Evolutionary conservation across 2,113 vertebrate species (phyloP).

Genomic region (Perca flavescens): DNA sequence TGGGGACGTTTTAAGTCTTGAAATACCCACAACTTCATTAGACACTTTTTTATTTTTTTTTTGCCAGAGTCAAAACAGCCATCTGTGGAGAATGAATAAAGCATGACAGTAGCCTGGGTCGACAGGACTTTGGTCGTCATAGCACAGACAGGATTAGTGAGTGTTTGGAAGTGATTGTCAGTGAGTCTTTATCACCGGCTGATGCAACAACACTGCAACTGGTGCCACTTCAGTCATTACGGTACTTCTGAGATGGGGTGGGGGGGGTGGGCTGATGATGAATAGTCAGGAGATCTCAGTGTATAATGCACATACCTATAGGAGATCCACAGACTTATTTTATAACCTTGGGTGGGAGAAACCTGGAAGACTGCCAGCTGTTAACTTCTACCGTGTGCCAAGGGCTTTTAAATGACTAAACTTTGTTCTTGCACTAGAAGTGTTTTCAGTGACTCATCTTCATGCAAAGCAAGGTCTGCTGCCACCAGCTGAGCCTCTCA

Average conservation of each 20-base stretch:
- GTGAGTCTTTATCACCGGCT: slow-evolving; percentile 53
- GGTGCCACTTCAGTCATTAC: slow-evolving; percentile 51
- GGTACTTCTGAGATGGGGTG: slow-evolving; percentile 7
- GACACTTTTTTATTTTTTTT: slow-evolving; percentile 49
- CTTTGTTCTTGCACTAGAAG: slow-evolving; percentile 35
- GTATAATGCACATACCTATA: slow-evolving; percentile 19
- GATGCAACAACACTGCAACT: slow-evolving; percentile 76
- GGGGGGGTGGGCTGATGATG: slow-evolving; percentile 10
- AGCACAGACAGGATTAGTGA: slow-evolving; percentile 44
- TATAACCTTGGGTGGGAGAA: slow-evolving; percentile 3
- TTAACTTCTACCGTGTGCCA: slow-evolving; percentile 10
- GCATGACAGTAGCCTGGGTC: slow-evolving; percentile 27
- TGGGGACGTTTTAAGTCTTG: slow-evolving; percentile 62
- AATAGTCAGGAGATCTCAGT: slow-evolving; percentile 18
- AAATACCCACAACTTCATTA: slow-evolving; percentile 69
- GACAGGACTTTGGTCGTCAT: slow-evolving; percentile 51
- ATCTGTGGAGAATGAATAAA: slow-evolving; percentile 52
- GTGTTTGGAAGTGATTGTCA: slow-evolving; percentile 55
- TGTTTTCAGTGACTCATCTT: slow-evolving; percentile 47
- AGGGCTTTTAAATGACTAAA: slow-evolving; percentile 25
- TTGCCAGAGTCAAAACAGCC: slow-evolving; percentile 30
- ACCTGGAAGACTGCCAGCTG: slow-evolving; percentile 19
- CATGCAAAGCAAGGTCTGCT: slow-evolving; percentile 1
- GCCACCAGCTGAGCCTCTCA: slow-evolving; percentile 19
- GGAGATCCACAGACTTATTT: slow-evolving; percentile 35